Evolutionary conservation across 2,797 vertebrate genomes (phyloP), one percentile per base, ranked within the genome.

Genomic region (Periparus ater): DNA sequence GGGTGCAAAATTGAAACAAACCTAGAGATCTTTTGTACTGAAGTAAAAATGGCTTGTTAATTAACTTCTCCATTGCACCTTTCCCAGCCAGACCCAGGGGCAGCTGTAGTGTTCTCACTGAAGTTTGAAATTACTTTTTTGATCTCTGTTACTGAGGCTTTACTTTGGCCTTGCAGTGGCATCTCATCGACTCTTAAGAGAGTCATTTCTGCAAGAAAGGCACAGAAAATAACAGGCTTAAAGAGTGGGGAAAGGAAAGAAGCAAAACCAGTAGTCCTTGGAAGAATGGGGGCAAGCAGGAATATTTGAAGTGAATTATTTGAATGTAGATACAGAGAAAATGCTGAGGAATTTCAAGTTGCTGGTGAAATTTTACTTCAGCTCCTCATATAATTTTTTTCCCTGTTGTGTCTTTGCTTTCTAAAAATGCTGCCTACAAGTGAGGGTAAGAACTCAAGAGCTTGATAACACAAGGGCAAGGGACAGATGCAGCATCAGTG

Each of bases 161-260:
- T 55, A 7, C 42, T 27, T 34, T 20, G 19, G 68, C 60, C 13
- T 73, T 73, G 80, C 20, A 34, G 17, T 25, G 42, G 34, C 20
- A 17, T 34, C 60, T 65, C 50, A 34, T 55, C 0, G 0, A 55
- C 29, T 48, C 20, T 22, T 25, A 19, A 19, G 16, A 55, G 12
- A 48, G 30, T 20, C 4, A 13, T 34, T 65, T 34, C 34, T 83
- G 51, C 42, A 10, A 40, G 29, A 47, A 29, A 48, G 16, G 19
- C 29, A 55, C 42, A 48, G 50, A n/a, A 55, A 63, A 55, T n/a
- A 40, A 7, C 29, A 40, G 42, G 8, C 12, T 19, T 15, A 29
- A 40, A n/a, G 34, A 40, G 58, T 13, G 30, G 23, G 29, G 13
- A 30, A 25, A 65, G 44, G 51, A 34, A 30, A 48, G 34, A 30